Percentiles rank a stretch among this genome's conserved stretches.
Evolutionary conservation across 2,888 invertebrate species (phyloP).

Genomic region (Aspidiotus rigidus): DNA sequence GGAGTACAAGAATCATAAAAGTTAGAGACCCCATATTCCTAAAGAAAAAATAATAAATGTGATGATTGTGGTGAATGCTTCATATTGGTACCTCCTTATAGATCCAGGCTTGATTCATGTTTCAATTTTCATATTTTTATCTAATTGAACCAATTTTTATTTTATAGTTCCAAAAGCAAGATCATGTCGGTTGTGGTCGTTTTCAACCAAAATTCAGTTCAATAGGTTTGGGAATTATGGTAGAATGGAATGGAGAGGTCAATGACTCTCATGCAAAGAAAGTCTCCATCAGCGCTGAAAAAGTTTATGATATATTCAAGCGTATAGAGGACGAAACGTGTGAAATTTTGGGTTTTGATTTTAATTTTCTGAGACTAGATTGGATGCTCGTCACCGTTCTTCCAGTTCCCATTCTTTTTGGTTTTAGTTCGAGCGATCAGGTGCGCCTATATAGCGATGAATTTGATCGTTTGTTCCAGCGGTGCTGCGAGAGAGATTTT

Average conservation of each 20-base stretch:
- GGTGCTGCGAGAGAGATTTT: too few species aligned
- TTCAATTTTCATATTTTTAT: too few species aligned
- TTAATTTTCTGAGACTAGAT: slow-evolving; percentile 92
- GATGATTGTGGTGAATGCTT: too few species aligned
- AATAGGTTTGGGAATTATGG: slow-evolving; percentile 82
- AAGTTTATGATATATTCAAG: slow-evolving; percentile 82
- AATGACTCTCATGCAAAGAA: slow-evolving; percentile 98
- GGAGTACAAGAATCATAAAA: background rate
- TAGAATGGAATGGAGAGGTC: slow-evolving; percentile 98
- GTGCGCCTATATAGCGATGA: too few species aligned
- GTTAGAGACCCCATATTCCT: too few species aligned
- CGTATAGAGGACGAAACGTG: slow-evolving; percentile 78
- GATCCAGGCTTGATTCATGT: too few species aligned
- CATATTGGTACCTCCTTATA: too few species aligned
- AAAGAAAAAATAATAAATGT: too few species aligned
- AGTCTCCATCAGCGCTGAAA: slow-evolving; percentile 83
- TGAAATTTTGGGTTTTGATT: slow-evolving; percentile 88
- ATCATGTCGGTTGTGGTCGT: slow-evolving; percentile 94
- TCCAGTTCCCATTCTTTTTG: slow-evolving; percentile 96
- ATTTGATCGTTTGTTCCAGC: too few species aligned
- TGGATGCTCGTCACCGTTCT: slow-evolving; percentile 99
- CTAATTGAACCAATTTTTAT: background rate
- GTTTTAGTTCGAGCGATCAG: too few species aligned
- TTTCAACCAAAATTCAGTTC: slow-evolving; percentile 90
- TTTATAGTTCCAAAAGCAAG: slow-evolving; percentile 49